Percentiles rank a stretch among this genome's conserved stretches.
These are phyloP conservation scores for Herpetotheres cachinnans DNA, from an alignment of 2,113 vertebrate species.

Conservation along the genomic window DNA sequence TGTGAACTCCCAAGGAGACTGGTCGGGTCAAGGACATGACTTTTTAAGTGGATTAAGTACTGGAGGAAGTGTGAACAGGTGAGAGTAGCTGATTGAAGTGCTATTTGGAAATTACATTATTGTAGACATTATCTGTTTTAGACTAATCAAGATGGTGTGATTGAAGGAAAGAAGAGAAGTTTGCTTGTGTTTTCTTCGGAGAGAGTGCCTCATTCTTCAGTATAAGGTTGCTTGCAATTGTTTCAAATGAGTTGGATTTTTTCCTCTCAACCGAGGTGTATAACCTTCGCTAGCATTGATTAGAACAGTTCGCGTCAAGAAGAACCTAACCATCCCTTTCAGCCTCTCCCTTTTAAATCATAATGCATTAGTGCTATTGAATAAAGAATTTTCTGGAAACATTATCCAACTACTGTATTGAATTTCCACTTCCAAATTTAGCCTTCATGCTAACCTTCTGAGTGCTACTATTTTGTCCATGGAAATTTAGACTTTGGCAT, in stretches of 20 bases:
- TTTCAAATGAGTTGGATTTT: not conserved
- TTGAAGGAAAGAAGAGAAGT: not conserved
- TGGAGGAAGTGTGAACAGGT: slow-evolving; percentile 10
- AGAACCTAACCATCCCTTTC: not conserved
- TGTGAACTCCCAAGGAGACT: slow-evolving; percentile 9
- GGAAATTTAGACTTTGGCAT: not conserved
- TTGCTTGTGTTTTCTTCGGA: not conserved
- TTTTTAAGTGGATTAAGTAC: slow-evolving; percentile 42
- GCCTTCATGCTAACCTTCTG: not conserved
- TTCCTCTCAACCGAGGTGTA: not conserved
- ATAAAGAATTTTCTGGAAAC: slow-evolving; percentile 14
- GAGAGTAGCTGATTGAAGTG: slow-evolving; percentile 26
- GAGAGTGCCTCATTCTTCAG: not conserved
- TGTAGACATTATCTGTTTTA: not conserved
- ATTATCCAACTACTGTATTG: slow-evolving; percentile 2
- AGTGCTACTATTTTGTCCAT: not conserved
- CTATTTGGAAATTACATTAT: slow-evolving; percentile 29
- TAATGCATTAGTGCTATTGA: slow-evolving; percentile 5
- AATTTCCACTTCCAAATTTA: not conserved
- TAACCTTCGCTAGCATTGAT: not conserved
- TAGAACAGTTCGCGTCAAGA: not conserved
- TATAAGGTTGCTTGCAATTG: not conserved
- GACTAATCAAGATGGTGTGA: not conserved
- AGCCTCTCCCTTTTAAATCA: not conserved
- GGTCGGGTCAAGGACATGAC: not conserved